Evolutionary conservation across 2,888 invertebrate species (phyloP).

Genomic region (Lumbricus terrestris): DNA sequence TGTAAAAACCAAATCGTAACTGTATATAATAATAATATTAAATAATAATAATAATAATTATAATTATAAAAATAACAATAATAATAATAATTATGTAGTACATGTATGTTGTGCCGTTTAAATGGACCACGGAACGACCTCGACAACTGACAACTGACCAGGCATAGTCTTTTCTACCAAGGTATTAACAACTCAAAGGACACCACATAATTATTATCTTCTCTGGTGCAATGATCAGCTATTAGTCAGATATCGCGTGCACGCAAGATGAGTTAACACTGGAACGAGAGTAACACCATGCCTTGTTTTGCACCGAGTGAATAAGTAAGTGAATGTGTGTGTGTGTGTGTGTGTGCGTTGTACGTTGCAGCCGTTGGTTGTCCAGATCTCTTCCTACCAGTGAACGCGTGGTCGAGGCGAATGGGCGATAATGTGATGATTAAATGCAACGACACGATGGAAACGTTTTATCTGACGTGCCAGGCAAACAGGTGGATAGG

Average conservation of each 20-base stretch:
- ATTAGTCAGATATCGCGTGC: background rate
- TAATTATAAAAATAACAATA: too few species aligned
- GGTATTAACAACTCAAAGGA: too few species aligned
- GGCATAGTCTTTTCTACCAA: too few species aligned
- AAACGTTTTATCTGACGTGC: constrained; percentile 28
- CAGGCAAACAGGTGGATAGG: constrained; percentile 27
- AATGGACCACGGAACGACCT: background rate
- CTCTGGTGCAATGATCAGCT: background rate
- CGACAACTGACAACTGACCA: background rate
- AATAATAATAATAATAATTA: too few species aligned
- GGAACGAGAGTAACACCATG: background rate
- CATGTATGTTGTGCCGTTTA: background rate
- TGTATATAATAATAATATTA: too few species aligned
- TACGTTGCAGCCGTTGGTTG: constrained; percentile 6
- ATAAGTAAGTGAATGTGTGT: background rate
- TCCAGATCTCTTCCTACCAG: background rate
- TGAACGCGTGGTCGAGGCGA: background rate
- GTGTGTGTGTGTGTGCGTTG: too few species aligned
- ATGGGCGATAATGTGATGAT: constrained; percentile 23
- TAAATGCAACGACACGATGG: constrained; percentile 25
- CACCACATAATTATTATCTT: background rate
- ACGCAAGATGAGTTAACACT: background rate
- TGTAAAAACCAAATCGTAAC: too few species aligned
- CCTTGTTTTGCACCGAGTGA: background rate
- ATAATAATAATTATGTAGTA: too few species aligned